phyloP scores from a whole-genome alignment of 2,797 vertebrate genomes.

The Halcyon smyrnensis region DNA sequence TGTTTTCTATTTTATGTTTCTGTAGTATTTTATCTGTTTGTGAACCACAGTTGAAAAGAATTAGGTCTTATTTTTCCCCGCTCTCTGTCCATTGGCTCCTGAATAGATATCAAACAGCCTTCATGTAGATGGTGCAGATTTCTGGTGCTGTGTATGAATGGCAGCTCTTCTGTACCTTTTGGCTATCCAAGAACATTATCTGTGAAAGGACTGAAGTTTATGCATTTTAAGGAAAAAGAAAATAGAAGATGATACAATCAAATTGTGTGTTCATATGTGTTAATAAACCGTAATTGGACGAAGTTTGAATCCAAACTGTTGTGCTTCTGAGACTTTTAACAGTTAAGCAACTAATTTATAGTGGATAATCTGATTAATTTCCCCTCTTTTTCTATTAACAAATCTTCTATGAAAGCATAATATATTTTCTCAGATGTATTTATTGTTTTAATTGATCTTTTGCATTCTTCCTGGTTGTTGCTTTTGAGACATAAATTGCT shows the following conservation, averaged over 20 bases:
- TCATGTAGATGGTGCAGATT: neutral
- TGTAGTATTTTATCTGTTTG: neutral
- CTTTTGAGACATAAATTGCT: neutral
- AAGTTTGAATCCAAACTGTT: neutral
- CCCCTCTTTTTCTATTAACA: neutral
- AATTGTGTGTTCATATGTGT: neutral
- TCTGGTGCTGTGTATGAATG: neutral
- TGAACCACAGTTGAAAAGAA: neutral
- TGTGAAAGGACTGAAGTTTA: neutral
- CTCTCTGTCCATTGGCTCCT: neutral
- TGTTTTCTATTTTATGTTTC: rapidly evolving
- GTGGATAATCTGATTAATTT: neutral
- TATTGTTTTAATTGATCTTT: neutral
- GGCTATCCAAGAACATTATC: neutral
- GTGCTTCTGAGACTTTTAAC: neutral
- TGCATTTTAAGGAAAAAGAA: neutral
- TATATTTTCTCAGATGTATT: neutral
- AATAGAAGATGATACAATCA: neutral
- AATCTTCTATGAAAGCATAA: neutral
- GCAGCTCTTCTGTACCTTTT: neutral
- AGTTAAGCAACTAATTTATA: neutral
- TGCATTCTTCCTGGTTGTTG: neutral
- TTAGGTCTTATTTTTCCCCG: neutral
- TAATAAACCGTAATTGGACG: neutral
- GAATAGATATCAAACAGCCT: neutral